Evolutionary conservation across 2,113 vertebrate genomes (phyloP).

Genomic region (Sclerurus mexicanus): DNA sequence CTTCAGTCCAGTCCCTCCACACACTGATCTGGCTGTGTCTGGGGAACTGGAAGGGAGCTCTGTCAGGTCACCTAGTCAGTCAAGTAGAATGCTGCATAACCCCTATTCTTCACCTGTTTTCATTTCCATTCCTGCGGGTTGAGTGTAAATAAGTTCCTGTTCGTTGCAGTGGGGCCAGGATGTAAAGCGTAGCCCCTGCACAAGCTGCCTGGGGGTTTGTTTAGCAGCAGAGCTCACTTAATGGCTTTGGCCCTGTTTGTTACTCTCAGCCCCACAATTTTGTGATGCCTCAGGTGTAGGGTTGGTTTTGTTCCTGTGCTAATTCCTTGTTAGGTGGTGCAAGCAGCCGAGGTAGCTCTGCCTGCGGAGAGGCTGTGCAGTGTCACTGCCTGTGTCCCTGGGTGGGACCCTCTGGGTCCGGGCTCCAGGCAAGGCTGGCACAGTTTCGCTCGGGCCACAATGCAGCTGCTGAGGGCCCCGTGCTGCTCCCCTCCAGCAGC

Average conservation of each 20-base stretch:
- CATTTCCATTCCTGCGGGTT: not conserved
- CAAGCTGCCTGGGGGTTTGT: not conserved
- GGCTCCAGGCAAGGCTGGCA: not conserved
- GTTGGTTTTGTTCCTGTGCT: not conserved
- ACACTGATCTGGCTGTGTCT: rapidly evolving
- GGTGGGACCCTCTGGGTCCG: not conserved
- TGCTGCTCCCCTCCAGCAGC: not conserved
- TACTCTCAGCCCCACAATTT: not conserved
- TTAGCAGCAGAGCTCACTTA: not conserved
- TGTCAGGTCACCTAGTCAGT: not conserved
- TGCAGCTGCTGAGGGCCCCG: not conserved
- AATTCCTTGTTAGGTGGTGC: rapidly evolving
- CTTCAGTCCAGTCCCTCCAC: rapidly evolving
- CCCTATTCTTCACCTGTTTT: rapidly evolving
- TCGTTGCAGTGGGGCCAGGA: not conserved
- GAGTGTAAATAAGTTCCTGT: not conserved
- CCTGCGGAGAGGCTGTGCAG: rapidly evolving
- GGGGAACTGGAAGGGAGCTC: not conserved
- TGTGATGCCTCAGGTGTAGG: rapidly evolving
- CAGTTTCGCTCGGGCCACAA: not conserved
- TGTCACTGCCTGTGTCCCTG: rapidly evolving
- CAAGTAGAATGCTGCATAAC: not conserved
- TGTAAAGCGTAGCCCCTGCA: not conserved
- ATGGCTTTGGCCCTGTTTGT: not conserved
- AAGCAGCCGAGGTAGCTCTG: not conserved